These are phyloP conservation scores for Hylomyscus alleni DNA, from an alignment of 2,797 vertebrate species.

Conservation along the genomic window DNA sequence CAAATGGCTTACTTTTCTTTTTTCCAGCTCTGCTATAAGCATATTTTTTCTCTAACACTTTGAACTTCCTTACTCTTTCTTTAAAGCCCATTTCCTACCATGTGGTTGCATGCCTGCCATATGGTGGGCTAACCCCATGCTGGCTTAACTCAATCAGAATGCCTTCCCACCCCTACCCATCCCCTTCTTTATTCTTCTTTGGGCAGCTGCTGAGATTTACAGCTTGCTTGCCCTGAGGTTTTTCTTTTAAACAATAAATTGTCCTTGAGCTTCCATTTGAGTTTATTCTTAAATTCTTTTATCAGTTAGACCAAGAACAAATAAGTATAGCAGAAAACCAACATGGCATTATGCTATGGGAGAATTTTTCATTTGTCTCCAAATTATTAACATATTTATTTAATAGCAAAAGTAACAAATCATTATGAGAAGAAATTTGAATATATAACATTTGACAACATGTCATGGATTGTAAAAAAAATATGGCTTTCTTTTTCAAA, in stretches of 20 bases:
- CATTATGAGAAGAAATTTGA: not conserved
- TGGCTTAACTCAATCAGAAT: too few species aligned
- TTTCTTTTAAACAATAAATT: not conserved
- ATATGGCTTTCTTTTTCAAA: not conserved
- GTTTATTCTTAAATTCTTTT: not conserved
- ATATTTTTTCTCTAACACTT: too few species aligned
- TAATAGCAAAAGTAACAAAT: not conserved
- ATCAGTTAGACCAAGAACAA: not conserved
- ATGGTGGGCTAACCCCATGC: too few species aligned
- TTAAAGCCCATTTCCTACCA: too few species aligned
- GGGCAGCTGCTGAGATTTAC: too few species aligned
- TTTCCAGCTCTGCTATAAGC: too few species aligned
- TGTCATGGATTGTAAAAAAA: not conserved
- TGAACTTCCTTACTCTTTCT: too few species aligned
- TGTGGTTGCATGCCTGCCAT: too few species aligned
- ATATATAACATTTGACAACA: not conserved
- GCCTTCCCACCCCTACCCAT: too few species aligned
- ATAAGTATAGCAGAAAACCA: not conserved
- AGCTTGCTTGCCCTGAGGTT: not conserved
- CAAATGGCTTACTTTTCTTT: too few species aligned
- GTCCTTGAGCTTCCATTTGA: not conserved
- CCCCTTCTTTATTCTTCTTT: too few species aligned
- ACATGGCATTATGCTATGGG: not conserved
- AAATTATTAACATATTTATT: not conserved
- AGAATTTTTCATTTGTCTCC: conserved; percentile 5